phyloP scores from a whole-genome alignment of 2,113 vertebrate genomes.

The Vulpes vulpes region DNA sequence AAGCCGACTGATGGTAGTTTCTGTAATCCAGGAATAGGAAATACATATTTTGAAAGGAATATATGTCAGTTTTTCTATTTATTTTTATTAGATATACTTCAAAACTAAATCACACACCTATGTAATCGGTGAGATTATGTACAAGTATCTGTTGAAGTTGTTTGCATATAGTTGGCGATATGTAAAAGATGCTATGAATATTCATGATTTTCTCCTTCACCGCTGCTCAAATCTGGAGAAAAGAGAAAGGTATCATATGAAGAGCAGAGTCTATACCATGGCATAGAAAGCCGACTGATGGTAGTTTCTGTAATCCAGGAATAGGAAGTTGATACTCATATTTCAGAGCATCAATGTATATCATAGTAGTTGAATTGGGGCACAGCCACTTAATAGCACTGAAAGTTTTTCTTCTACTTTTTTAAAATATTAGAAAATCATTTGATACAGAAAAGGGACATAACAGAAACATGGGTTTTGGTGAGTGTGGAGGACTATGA shows the following conservation, averaged over 20 bases:
- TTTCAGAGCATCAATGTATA: neutral
- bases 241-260: neutral
- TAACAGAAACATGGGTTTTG: neutral
- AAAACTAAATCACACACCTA: slow-evolving; percentile 42
- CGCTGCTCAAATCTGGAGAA: slow-evolving; percentile 43
- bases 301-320: neutral
- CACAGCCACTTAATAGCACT: neutral
- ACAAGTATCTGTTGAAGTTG: slow-evolving; percentile 52
- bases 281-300: neutral
- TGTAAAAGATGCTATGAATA: slow-evolving; percentile 68
- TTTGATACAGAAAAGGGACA: neutral
- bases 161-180: slow-evolving; percentile 64
- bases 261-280: neutral
- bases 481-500: neutral
- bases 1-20: neutral
- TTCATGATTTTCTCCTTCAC: slow-evolving; percentile 60
- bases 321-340: neutral
- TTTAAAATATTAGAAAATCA: neutral
- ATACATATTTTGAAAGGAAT: neutral
- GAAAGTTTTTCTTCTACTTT: neutral
- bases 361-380: neutral
- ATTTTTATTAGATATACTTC: slow-evolving; percentile 56
- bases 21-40: neutral
- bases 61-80: slow-evolving; percentile 37
- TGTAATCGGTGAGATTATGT: slow-evolving; percentile 59